Evolutionary conservation across 2,888 invertebrate genomes (phyloP), one percentile per base, ranked within the genome.

Genomic region (Melinaea menophilus): DNA sequence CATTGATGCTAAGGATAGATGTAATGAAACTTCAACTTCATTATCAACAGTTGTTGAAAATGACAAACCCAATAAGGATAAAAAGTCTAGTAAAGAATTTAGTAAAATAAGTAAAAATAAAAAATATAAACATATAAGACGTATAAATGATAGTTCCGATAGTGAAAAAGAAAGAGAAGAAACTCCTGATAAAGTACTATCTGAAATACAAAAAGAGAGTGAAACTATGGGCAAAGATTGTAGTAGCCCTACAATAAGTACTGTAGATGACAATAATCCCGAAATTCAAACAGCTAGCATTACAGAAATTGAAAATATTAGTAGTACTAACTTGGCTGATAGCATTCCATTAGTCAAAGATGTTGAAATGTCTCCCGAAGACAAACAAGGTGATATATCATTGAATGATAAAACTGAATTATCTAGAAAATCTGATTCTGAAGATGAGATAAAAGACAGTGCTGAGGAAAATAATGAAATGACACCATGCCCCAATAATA

Each of bases 81-180:
- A 51, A 56, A 46, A 13, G 9, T 51, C 51, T 9, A 37, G 37
- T 37, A 54, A 58, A 3, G 56, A 62, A 59, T 41, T 7, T 31
- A n/a, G 33, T 33, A 41, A 61, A 51, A 61, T 13, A 56, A 58
- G 51, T n/a, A 71, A 64, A 58, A 62, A 61, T n/a, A 75, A 69
- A 66, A 75, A 69, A 66, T 73, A 70, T 12, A 76, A 70, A 66
- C 71, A 71, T 56, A 69, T 75, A 9, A 71, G 61, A 69, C 54
- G 75, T 34, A 62, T 74, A 45, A 69, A 74, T 63, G 73, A 77
- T 22, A 77, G 73, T 69, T 81, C 83, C 31, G 69, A 71, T n/a
- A 69, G 66, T 66, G 72, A 72, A 45, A 67, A 59, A 54, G 66
- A 65, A 45, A 37, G 34, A 13, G 58, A 51, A 56, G 7, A 41